phyloP scores from a whole-genome alignment of 2,888 invertebrate genomes.

The Drosophila multiciliata region DNA sequence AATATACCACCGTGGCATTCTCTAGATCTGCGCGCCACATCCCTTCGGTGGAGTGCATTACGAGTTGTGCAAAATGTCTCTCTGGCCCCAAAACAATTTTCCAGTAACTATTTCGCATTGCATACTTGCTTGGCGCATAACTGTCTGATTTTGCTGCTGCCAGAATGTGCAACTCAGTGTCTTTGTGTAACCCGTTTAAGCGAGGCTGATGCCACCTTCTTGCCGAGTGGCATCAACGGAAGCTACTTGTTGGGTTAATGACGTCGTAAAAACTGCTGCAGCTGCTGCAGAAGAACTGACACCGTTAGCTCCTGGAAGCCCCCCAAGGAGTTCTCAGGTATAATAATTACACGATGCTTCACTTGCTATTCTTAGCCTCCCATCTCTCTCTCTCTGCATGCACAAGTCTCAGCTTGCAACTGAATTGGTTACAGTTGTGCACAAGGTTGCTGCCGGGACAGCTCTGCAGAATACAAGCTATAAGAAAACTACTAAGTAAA shows the following conservation, averaged over 20 bases:
- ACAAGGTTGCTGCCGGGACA: slow-evolving; percentile 11
- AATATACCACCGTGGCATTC: slow-evolving; percentile 13
- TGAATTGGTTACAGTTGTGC: slow-evolving; percentile 21
- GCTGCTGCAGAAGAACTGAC: slow-evolving; percentile 48
- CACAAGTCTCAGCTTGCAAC: slow-evolving; percentile 10
- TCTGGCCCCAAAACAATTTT: slow-evolving; percentile 59
- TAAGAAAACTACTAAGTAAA: not conserved
- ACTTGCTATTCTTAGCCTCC: not conserved
- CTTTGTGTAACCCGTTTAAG: slow-evolving; percentile 39
- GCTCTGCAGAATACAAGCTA: slow-evolving; percentile 8
- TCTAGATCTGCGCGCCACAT: not conserved
- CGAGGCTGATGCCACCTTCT: slow-evolving; percentile 38
- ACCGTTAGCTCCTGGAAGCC: slow-evolving; percentile 37
- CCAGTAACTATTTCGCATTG: slow-evolving; percentile 62
- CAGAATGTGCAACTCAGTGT: slow-evolving; percentile 57
- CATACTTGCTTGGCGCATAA: slow-evolving; percentile 67
- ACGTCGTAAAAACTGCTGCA: slow-evolving; percentile 68
- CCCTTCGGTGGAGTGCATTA: slow-evolving; percentile 43
- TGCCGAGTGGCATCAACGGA: slow-evolving; percentile 45
- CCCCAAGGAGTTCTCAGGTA: slow-evolving; percentile 28
- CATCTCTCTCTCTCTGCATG: not conserved
- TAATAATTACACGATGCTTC: slow-evolving; percentile 47
- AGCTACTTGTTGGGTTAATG: slow-evolving; percentile 74
- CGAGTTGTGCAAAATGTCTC: slow-evolving; percentile 40
- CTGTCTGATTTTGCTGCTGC: slow-evolving; percentile 34